Percentiles rank a stretch among this genome's conserved stretches.
Evolutionary conservation across 2,888 invertebrate genomes (phyloP).

Genomic region (Euzophera pinguis): DNA sequence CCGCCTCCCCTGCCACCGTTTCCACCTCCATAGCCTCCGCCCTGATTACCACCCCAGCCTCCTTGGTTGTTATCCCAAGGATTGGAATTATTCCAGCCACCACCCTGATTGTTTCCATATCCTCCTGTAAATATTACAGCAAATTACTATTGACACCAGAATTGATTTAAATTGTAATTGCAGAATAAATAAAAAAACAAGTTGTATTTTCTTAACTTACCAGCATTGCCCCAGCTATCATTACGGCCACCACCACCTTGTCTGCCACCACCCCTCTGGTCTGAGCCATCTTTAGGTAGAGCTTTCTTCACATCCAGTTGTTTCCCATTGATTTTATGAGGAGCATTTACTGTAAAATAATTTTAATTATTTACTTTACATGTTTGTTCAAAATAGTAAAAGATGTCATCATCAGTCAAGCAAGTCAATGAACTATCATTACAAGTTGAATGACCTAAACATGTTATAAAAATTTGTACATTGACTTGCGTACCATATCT

Average conservation of each 20-base stretch:
- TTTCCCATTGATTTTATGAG: slow-evolving; percentile 92
- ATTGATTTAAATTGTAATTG: too few species aligned
- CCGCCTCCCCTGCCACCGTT: slow-evolving; percentile 73
- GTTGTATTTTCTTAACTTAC: slow-evolving; percentile 19
- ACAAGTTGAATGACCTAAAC: neutral
- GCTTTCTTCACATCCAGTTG: slow-evolving; percentile 97
- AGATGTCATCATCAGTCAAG: neutral
- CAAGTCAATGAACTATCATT: neutral
- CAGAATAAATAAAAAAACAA: too few species aligned
- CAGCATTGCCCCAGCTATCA: slow-evolving; percentile 60
- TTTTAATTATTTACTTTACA: neutral
- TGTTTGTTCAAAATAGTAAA: neutral
- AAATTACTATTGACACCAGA: too few species aligned
- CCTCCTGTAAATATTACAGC: slow-evolving; percentile 52
- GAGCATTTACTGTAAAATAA: slow-evolving; percentile 83
- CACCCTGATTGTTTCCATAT: slow-evolving; percentile 79
- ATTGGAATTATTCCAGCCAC: slow-evolving; percentile 70
- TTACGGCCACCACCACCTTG: slow-evolving; percentile 61
- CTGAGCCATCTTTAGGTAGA: slow-evolving; percentile 87
- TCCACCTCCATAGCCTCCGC: slow-evolving; percentile 67
- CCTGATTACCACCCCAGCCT: slow-evolving; percentile 43
- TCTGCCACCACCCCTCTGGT: slow-evolving; percentile 77
- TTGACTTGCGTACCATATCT: slow-evolving; percentile 74
- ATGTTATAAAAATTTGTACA: slow-evolving; percentile 35
- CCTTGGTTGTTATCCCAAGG: slow-evolving; percentile 65